A percentile compares a stretch with the other conserved stretches of the same genome.
phyloP scores from a whole-genome alignment of 2,113 vertebrate species.

The Salvelinus namaycush region DNA sequence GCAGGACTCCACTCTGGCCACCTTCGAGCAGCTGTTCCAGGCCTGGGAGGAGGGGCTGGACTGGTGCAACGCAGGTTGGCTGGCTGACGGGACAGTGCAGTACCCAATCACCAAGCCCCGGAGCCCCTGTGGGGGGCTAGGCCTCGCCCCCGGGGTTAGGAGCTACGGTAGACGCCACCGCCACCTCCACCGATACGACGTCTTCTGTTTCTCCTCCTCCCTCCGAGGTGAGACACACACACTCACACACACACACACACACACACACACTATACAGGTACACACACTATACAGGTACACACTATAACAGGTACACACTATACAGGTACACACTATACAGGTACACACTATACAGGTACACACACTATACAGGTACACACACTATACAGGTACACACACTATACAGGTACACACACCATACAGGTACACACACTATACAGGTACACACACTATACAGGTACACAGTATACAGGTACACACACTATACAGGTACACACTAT shows the following conservation, averaged over 20 bases:
- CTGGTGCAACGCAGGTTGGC: conserved; percentile 91
- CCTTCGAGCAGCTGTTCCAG: conserved; percentile 83
- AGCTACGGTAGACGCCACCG: conserved; percentile 80
- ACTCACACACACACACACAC: not conserved
- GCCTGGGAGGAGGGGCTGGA: conserved; percentile 87
- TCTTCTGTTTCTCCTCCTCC: conserved; percentile 84
- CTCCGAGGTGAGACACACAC: conserved; percentile 72
- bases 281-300: too few relatives aligned
- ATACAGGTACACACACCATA: too few relatives aligned
- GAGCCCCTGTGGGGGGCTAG: conserved; percentile 75
- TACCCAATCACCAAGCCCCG: conserved; percentile 83
- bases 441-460: too few relatives aligned
- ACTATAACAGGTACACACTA: too few relatives aligned
- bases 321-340: too few relatives aligned
- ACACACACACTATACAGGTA: not conserved
- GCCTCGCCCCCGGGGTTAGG: conserved; percentile 78
- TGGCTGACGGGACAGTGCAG: conserved; percentile 84
- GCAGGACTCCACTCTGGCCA: conserved; percentile 81
- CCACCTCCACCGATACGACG: conserved; percentile 78
- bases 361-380: too few relatives aligned
- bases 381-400: too few relatives aligned
- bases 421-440: too few relatives aligned
- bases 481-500: too few relatives aligned
- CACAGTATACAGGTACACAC: too few relatives aligned
- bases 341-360: too few relatives aligned